phyloP scores from a whole-genome alignment of 2,113 vertebrate genomes.

The Petrocephalus microphthalmus region DNA sequence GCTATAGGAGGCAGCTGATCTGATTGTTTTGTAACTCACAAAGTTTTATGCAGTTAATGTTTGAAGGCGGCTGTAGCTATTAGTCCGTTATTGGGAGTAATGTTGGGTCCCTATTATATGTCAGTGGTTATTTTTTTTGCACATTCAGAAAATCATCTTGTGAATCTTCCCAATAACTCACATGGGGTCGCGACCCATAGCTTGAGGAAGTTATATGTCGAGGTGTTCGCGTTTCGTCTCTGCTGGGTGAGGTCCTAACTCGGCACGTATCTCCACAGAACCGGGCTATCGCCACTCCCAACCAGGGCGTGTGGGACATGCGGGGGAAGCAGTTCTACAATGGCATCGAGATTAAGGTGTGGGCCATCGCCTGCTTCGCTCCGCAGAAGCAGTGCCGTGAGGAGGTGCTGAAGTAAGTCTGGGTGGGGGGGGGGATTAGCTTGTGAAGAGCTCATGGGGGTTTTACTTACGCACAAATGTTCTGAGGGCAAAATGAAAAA shows the following conservation, averaged over 20 bases:
- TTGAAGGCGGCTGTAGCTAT: not conserved
- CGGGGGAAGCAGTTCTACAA: constrained; percentile 98
- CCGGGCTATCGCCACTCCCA: constrained; percentile 94
- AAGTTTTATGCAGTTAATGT: not conserved
- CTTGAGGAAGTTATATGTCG: not conserved
- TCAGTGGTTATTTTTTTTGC: not conserved
- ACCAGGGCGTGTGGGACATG: constrained; percentile 99
- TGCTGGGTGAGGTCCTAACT: not conserved
- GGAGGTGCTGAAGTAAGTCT: constrained; percentile 94
- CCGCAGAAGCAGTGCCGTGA: constrained; percentile 98
- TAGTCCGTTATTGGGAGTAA: not conserved
- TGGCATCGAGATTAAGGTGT: constrained; percentile 99
- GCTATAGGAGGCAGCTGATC: not conserved
- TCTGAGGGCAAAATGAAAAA: no score
- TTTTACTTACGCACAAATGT: no score
- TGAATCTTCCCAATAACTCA: not conserved
- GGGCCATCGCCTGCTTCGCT: constrained; percentile 98
- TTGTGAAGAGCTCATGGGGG: no score
- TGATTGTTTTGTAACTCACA: not conserved
- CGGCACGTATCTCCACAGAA: constrained; percentile 66
- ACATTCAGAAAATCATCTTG: not conserved
- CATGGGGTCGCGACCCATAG: not conserved
- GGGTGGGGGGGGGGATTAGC: not conserved
- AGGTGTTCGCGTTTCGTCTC: not conserved
- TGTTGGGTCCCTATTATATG: not conserved